A percentile compares a stretch with the other conserved stretches of the same genome.
Evolutionary conservation across 2,113 vertebrate genomes (phyloP).

Genomic region (Mixornis gularis): DNA sequence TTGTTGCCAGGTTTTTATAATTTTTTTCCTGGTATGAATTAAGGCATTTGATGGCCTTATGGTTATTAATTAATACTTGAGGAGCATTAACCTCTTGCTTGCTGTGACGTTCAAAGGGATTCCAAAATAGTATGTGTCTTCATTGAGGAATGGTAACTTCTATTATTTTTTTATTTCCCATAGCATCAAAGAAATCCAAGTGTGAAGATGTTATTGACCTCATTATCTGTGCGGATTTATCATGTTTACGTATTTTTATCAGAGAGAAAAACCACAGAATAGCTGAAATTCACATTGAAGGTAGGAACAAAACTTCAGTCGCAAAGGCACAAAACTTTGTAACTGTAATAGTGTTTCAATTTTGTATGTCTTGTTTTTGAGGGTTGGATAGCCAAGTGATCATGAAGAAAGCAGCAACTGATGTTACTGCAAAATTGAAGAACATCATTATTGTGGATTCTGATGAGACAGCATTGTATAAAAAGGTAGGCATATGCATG

Average conservation of each 20-base stretch:
- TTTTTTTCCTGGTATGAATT: not conserved
- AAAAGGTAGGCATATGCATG: slow-evolving; percentile 79
- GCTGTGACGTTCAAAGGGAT: not conserved
- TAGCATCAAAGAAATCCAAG: slow-evolving; percentile 80
- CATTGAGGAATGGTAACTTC: not conserved
- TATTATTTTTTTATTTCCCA: not conserved
- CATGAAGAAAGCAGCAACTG: slow-evolving; percentile 82
- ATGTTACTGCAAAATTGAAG: slow-evolving; percentile 87
- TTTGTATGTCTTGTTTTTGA: slow-evolving; percentile 31
- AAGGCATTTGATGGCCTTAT: not conserved
- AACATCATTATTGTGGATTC: slow-evolving; percentile 91
- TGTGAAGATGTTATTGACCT: slow-evolving; percentile 85
- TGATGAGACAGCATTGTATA: slow-evolving; percentile 84
- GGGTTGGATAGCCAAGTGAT: slow-evolving; percentile 89
- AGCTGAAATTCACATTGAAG: slow-evolving; percentile 92
- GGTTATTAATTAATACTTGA: not conserved
- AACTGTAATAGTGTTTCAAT: not conserved
- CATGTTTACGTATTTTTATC: slow-evolving; percentile 90
- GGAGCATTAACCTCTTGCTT: not conserved
- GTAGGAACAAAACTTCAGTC: slow-evolving; percentile 63
- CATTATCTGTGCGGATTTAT: slow-evolving; percentile 85
- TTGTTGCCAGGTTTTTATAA: not conserved
- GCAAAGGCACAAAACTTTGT: not conserved
- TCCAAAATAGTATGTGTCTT: not conserved
- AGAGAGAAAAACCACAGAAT: slow-evolving; percentile 85